Evolutionary conservation across 1,140 invertebrate species (phyloP).

Genomic region (Temnothorax nylanderi): DNA sequence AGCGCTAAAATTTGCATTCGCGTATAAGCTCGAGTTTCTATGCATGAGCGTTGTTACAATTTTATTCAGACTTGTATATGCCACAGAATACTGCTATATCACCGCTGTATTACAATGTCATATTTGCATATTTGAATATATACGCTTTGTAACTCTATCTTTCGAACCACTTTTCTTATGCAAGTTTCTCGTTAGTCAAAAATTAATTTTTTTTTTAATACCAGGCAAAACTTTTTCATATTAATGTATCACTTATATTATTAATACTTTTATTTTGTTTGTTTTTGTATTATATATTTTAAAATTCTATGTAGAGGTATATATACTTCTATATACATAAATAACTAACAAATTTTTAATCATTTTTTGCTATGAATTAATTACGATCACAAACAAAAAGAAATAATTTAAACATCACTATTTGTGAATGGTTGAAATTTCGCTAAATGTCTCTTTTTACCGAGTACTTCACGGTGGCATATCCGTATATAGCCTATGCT

Average conservation of each 20-base stretch:
- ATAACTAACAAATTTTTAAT: neutral
- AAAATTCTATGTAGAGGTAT: neutral
- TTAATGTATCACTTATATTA: neutral
- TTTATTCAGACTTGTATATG: neutral
- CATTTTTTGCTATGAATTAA: neutral
- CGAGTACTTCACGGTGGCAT: constrained; percentile 23
- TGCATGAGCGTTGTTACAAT: neutral
- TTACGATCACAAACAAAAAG: neutral
- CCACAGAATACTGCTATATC: neutral
- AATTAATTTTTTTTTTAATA: neutral
- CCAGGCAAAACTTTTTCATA: neutral
- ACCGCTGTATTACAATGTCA: neutral
- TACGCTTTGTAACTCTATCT: neutral
- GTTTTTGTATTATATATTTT: constrained; percentile 2
- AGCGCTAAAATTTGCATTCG: neutral
- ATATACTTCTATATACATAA: neutral
- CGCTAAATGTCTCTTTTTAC: neutral
- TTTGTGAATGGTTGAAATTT: neutral
- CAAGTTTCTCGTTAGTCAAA: neutral
- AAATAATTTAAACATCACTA: neutral
- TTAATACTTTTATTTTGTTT: neutral
- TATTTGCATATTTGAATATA: neutral
- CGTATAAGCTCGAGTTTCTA: neutral
- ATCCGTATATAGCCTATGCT: neutral
- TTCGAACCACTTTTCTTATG: neutral